Base-by-base conservation (phyloP, 92 coral and sea anemone genomes). In the Galaxea fascicularis region DNA sequence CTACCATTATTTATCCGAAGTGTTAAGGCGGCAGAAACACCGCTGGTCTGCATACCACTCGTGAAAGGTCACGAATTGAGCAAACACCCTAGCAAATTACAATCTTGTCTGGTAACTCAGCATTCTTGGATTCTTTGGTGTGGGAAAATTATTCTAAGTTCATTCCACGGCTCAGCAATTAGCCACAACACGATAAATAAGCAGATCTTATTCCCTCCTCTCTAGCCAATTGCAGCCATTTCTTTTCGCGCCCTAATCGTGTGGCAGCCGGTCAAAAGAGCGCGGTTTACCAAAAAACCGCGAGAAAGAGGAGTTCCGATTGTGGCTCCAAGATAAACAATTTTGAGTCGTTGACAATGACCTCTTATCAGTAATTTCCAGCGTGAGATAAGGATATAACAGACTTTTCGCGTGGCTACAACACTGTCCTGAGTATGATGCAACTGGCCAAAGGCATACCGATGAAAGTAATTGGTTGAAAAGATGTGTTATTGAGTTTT, bases 351-450 rank as follows among this genome's bases (percentile, higher is more conserved):
- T 47, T n/a, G 28, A 75, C 52, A 65, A 44, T 22, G 49, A 65
- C 54, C 80, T 63, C 87, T 83, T 83, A 83, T 83, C 87, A 27
- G 74, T 47, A 39, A 83, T 83, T 75, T 75, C 21, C 82, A 83
- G 87, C 10, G 22, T 29, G 22, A 73, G 87, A 83, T 83, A 83
- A 74, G 63, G 57, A 65, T 62, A 44, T 31, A 25, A 52, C 44
- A 51, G 59, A 31, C 70, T 21, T 25, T 82, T 69, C 71, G 60
- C 65, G 28, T 57, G 66, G n/a, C 75, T 26, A n/a, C 67, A 47
- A 45, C 21, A 12, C 45, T 8, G 25, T 76, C 21, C 13, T 15
- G 53, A 28, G 63, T 10, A 31, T n/a, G 13, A 24, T 4, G 51
- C 65, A 79, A 30, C 29, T 16, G 31, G 41, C 28, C 84, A 52